Conservation (phyloP, 2,888 invertebrate genomes). For the Charanyca ferruginea region DNA sequence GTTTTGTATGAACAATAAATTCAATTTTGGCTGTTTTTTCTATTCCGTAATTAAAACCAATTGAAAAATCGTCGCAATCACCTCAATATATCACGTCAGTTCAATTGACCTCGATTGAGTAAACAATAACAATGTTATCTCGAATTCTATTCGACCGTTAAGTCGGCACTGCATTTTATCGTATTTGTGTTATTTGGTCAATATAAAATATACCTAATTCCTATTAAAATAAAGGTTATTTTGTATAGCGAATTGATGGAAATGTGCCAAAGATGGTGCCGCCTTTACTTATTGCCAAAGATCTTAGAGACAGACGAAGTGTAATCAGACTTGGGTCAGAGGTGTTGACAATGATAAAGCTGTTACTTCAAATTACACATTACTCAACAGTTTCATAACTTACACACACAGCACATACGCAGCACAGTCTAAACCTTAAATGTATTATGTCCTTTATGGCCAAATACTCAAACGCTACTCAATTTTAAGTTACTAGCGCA, state of each 20-base stretch:
- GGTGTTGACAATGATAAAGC: too few relatives aligned
- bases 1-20: too few relatives aligned
- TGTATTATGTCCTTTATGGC: too few relatives aligned
- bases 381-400: constrained; percentile 1
- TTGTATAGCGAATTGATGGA: background rate
- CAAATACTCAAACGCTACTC: too few relatives aligned
- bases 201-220: background rate
- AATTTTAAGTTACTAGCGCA: too few relatives aligned
- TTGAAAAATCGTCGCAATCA: constrained; percentile 35
- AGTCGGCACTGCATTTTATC: constrained; percentile 3
- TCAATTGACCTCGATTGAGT: constrained; percentile 49
- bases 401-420: too few relatives aligned
- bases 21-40: too few relatives aligned
- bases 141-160: constrained; percentile 16
- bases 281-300: constrained; percentile 16
- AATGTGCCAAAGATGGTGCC: too few relatives aligned
- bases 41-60: constrained; percentile 34
- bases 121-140: constrained; percentile 48
- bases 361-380: too few relatives aligned
- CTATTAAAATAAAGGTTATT: background rate
- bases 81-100: constrained; percentile 30
- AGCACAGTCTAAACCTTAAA: too few relatives aligned
- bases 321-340: constrained; percentile 27
- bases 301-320: constrained; percentile 17
- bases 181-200: background rate